phyloP scores from a whole-genome alignment of 2,113 vertebrate genomes.

The Ciconia boyciana region DNA sequence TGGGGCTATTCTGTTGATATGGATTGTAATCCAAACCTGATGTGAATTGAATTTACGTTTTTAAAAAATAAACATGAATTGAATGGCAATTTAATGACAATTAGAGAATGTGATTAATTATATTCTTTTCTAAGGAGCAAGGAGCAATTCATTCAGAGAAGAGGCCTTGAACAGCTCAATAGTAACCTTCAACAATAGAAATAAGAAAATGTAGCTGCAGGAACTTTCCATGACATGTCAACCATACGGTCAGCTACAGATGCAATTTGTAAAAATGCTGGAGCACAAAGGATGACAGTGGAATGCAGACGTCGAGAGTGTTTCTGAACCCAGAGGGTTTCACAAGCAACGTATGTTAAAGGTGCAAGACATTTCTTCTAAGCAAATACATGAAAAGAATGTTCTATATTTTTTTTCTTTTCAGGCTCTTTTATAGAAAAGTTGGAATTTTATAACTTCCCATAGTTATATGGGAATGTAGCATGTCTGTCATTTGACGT shows the following conservation, averaged over 20 bases:
- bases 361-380: neutral
- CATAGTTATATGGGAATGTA: neutral
- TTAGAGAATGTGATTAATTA: neutral
- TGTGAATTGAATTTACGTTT: neutral
- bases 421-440: neutral
- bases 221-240: neutral
- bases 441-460: neutral
- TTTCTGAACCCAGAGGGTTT: neutral
- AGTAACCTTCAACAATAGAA: neutral
- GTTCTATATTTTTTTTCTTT: neutral
- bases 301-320: neutral
- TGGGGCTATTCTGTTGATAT: neutral
- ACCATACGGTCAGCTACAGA: neutral
- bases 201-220: neutral
- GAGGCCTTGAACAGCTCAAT: neutral
- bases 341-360: neutral
- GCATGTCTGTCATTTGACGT: neutral
- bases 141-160: neutral
- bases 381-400: neutral
- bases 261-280: neutral
- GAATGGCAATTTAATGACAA: neutral
- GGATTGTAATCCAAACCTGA: neutral
- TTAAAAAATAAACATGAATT: neutral
- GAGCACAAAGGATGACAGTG: neutral
- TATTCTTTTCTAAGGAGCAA: neutral